Base-by-base conservation (phyloP, 2,113 vertebrate species). In the Onychostoma macrolepis region DNA sequence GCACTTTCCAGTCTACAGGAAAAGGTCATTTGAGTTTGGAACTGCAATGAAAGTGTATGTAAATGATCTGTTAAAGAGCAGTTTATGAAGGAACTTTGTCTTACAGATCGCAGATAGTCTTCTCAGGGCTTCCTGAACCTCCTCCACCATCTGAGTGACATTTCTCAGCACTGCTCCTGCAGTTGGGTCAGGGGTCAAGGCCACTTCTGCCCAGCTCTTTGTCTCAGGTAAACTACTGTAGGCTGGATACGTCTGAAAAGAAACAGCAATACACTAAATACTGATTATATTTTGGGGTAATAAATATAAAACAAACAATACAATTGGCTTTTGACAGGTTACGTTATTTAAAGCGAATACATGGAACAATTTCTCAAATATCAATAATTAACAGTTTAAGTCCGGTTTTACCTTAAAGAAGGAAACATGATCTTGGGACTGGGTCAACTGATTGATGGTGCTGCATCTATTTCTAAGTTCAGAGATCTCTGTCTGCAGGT, bases 401-500 rank as follows among this genome's bases (percentile, higher is more conserved):
- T 28, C 74, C 15, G n/a, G 5, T 30, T 28, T 53, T 21, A 95
- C 95, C 90, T 90, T 92, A 15, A 96, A 89, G 83, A 95, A 94
- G 53, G 50, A 72, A 1, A 94, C 1, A 61, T 81, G 90, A 88
- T 96, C 92, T 8, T 92, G 91, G n/a, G 93, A 87, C 50, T 90
- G 79, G 33, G 84, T 76, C 28, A 95, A 87, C 86, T 93, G 90
- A 9, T 19, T 88, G 48, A 95, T 83, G 0, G 72, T 33, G 17
- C 85, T 1, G 6, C 89, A 92, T 85, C 87, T 93, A 53, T 85
- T 91, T 36, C 82, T 93, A 2, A 96, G 89, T 50, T 92, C 91
- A 4, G 76, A 28, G 1, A 94, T 89, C 77, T 96, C 94, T 45
- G 89, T 83, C 87, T 94, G 87, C 87, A 96, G 88, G 28, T 95